Percentiles rank a stretch among this genome's conserved stretches.
These are phyloP conservation scores for Leptopilina syphax DNA, from an alignment of 2,888 invertebrate species.

Conservation along the genomic window DNA sequence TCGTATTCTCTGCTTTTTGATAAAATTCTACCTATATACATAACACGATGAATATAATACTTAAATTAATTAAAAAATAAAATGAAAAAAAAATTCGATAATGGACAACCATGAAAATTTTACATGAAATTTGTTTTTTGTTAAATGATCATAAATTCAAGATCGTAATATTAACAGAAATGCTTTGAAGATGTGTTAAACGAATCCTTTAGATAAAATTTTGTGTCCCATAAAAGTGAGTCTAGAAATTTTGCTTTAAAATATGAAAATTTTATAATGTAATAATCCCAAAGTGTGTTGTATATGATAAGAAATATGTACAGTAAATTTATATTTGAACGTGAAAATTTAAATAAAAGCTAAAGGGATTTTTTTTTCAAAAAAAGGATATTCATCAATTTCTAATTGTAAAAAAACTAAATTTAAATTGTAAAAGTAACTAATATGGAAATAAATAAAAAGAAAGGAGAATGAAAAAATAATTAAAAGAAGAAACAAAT, in stretches of 20 bases:
- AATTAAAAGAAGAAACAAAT: too few relatives aligned
- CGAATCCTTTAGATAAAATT: slow-evolving; percentile 8
- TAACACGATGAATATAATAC: slow-evolving; percentile 8
- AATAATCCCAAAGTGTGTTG: too few relatives aligned
- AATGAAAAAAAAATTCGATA: not conserved
- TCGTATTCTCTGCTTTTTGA: not conserved
- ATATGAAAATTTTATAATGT: too few relatives aligned
- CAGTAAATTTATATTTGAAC: too few relatives aligned
- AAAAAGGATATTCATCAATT: too few relatives aligned
- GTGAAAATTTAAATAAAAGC: too few relatives aligned
- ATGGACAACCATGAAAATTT: slow-evolving; percentile 28
- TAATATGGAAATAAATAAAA: too few relatives aligned
- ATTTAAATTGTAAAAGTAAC: too few relatives aligned
- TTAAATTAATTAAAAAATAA: slow-evolving; percentile 19
- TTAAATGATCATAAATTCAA: not conserved
- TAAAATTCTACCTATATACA: not conserved
- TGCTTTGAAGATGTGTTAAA: not conserved
- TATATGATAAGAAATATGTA: too few relatives aligned
- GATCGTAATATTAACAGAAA: not conserved
- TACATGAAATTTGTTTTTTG: slow-evolving; percentile 7
- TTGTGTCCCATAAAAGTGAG: not conserved
- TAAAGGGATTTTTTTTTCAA: too few relatives aligned
- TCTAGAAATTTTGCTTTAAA: slow-evolving; percentile 1
- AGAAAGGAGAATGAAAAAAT: too few relatives aligned
- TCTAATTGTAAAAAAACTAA: too few relatives aligned